These are phyloP conservation scores for Mormyrops boulengeri DNA, from an alignment of 2,797 vertebrate genomes.

Conservation along the genomic window DNA sequence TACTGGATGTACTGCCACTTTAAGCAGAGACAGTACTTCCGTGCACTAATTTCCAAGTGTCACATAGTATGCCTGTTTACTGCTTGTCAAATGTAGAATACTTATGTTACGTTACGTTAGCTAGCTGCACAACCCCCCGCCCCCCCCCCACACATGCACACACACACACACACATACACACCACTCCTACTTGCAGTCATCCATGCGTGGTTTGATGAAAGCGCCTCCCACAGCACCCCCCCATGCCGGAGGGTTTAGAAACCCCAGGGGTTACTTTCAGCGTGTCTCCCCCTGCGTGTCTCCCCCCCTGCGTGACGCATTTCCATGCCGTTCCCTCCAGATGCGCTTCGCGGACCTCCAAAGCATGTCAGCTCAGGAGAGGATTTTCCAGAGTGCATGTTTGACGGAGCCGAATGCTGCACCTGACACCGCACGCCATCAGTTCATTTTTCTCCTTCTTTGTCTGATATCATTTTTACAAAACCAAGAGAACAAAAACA, in stretches of 20 bases:
- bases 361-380: background rate
- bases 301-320: constrained; percentile 24
- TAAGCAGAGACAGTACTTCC: background rate
- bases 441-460: background rate
- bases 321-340: constrained; percentile 38
- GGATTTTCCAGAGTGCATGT: background rate
- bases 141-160: background rate
- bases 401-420: background rate
- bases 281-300: background rate
- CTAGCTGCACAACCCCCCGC: constrained; percentile 20
- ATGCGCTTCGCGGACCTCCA: constrained; percentile 39
- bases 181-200: constrained; percentile 46
- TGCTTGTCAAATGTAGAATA: background rate
- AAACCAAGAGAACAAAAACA: background rate
- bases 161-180: background rate
- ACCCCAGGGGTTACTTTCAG: constrained; percentile 33
- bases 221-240: constrained; percentile 26
- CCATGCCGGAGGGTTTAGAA: constrained; percentile 41
- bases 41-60: background rate
- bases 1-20: background rate
- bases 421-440: background rate
- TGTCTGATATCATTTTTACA: background rate
- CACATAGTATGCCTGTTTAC: background rate
- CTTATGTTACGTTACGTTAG: constrained; percentile 8
- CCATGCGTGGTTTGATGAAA: constrained; percentile 46